Base-by-base conservation (phyloP, 2,113 vertebrate species). In the Mionectes macconnelli region DNA sequence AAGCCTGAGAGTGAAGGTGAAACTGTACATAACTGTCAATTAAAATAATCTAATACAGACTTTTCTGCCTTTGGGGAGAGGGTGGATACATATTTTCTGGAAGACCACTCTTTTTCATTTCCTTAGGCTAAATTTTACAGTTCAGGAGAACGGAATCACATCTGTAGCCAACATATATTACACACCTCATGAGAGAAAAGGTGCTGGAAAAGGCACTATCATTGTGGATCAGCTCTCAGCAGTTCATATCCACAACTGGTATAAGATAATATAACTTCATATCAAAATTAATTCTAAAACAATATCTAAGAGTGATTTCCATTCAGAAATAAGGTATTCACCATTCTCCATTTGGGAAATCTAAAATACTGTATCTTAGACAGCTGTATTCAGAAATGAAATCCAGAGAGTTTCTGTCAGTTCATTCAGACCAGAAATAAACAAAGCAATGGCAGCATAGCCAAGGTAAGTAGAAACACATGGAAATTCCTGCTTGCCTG, bases 391-490 rank as follows among this genome's bases (percentile, higher is more conserved):
- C 37, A 50, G 27, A 89, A 94, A 93, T 1, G 0, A 91, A 93
- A 93, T 55, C 25, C 67, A 66, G 57, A 66, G 57, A 45, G 60
- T 87, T 66, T 77, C 62, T 82, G 42, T 62, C 3, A 13, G 4
- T 87, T 84, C 76, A 50, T 8, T 57, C 33, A 62, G 60, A 72
- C 37, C 30, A 42, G 74, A 89, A 83, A 72, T 55, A 85, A 64
- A 5, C 14, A 89, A 33, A 45, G 53, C 22, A 68, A 50, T 44
- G 53, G 27, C 73, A 86, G 35, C 39, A 31, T 21, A 74, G 39
- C 25, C 80, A 70, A 55, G 12, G 27, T 94, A 96, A 96, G 67
- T 62, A 52, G 67, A 94, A 97, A 94, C 93, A 95, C 35, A 67
- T 96, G 91, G 78, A 80, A 94, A 94, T 77, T 95, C 78, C 82